Conservation (phyloP, 2,888 invertebrate genomes). For the Elgonia sp. region DNA sequence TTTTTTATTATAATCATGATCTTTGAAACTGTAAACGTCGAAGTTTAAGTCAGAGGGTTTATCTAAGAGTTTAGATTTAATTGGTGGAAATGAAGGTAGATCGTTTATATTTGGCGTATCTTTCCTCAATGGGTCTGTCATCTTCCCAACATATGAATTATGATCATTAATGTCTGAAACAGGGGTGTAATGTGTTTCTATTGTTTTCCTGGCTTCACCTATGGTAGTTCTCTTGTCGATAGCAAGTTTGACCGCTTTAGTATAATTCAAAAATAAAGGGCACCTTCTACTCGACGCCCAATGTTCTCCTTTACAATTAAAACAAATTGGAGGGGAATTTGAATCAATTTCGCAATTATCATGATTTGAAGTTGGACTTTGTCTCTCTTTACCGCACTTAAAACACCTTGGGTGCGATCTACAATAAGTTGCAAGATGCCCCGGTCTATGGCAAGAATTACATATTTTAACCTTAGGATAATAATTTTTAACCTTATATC, state of each 20-base stretch:
- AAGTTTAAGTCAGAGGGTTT: too few species aligned
- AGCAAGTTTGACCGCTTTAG: not conserved
- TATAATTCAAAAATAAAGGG: not conserved
- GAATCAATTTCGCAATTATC: not conserved
- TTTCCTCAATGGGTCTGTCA: too few species aligned
- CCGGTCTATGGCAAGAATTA: constrained; percentile 18
- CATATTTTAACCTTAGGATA: constrained; percentile 8
- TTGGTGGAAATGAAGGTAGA: too few species aligned
- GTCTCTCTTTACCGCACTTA: not conserved
- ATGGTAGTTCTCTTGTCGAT: not conserved
- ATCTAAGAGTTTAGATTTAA: too few species aligned
- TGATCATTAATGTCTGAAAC: too few species aligned
- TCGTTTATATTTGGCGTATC: too few species aligned
- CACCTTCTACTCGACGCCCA: constrained; percentile 30
- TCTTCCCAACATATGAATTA: too few species aligned
- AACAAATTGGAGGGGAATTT: not conserved
- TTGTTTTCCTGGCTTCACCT: not conserved
- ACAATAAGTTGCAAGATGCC: not conserved
- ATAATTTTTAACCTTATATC: not conserved
- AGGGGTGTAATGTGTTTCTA: too few species aligned
- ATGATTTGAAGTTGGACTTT: not conserved
- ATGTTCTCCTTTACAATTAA: constrained; percentile 1
- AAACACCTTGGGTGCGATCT: not conserved
- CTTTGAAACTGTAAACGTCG: too few species aligned
- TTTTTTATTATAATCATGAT: too few species aligned